These are phyloP conservation scores for Scaptodrosophila lebanonensis DNA, from an alignment of 1,140 invertebrate species.

Conservation along the genomic window DNA sequence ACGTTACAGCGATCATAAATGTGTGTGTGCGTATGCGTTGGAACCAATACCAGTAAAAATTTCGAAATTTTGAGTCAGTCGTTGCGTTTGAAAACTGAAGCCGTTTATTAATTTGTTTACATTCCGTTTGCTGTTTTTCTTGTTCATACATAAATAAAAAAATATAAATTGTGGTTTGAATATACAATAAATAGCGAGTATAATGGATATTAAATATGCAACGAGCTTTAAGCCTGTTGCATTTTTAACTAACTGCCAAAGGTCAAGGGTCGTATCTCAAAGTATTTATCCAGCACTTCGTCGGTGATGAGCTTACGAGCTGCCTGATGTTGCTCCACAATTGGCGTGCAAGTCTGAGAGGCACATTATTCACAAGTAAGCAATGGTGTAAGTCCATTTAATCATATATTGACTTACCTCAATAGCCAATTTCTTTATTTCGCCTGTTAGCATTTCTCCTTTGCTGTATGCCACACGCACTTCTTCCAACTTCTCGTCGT, in stretches of 20 bases:
- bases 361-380: not conserved
- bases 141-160: slow-evolving; percentile 51
- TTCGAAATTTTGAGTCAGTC: slow-evolving; percentile 50
- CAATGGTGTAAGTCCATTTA: not conserved
- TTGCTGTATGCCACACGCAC: slow-evolving; percentile 90
- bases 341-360: slow-evolving; percentile 78
- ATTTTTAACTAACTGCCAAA: slow-evolving; percentile 68
- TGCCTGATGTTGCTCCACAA: slow-evolving; percentile 91
- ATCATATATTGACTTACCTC: slow-evolving; percentile 70
- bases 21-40: too few relatives aligned
- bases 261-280: slow-evolving; percentile 89
- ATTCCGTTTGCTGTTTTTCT: slow-evolving; percentile 41
- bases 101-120: too few relatives aligned
- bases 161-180: slow-evolving; percentile 38
- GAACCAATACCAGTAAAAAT: too few relatives aligned
- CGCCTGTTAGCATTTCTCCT: slow-evolving; percentile 94
- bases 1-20: too few relatives aligned
- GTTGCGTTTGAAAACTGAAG: slow-evolving; percentile 36
- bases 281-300: slow-evolving; percentile 89
- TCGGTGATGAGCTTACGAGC: slow-evolving; percentile 89
- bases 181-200: slow-evolving; percentile 62
- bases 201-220: slow-evolving; percentile 39
- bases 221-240: slow-evolving; percentile 27
- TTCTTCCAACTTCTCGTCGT: slow-evolving; percentile 92
- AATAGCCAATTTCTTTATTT: slow-evolving; percentile 95